These are phyloP conservation scores for Heliconius cydno DNA, from an alignment of 2,888 invertebrate genomes.

Conservation along the genomic window DNA sequence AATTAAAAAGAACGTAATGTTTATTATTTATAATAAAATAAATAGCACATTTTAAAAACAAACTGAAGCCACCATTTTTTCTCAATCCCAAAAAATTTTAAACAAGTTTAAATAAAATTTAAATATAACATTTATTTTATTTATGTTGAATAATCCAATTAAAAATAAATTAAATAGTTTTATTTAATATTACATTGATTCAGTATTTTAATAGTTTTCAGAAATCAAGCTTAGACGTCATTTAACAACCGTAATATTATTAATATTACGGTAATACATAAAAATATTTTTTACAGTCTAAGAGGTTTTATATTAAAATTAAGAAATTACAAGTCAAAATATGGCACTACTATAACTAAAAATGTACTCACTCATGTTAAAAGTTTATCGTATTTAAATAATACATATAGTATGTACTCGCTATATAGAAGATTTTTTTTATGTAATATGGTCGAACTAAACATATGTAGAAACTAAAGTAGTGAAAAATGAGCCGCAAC, in stretches of 20 bases:
- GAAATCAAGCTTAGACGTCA: neutral
- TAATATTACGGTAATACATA: neutral
- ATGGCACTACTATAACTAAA: no score
- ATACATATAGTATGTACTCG: neutral
- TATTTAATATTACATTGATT: neutral
- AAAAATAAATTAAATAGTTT: neutral
- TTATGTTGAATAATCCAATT: neutral
- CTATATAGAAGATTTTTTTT: neutral
- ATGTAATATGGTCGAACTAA: neutral
- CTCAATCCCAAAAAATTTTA: neutral
- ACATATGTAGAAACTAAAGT: neutral
- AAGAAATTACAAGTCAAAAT: no score
- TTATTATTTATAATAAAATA: neutral
- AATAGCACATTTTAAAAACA: neutral
- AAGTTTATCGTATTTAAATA: no score
- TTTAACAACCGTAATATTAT: neutral
- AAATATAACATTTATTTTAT: no score
- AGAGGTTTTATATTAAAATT: neutral
- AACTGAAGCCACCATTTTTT: neutral
- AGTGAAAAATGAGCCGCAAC: neutral
- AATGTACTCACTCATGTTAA: no score
- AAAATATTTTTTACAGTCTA: neutral
- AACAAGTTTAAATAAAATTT: no score
- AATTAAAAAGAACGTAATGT: neutral
- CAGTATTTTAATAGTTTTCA: neutral